phyloP scores from a whole-genome alignment of 2,888 invertebrate genomes.

The Malthinus flaveolus region DNA sequence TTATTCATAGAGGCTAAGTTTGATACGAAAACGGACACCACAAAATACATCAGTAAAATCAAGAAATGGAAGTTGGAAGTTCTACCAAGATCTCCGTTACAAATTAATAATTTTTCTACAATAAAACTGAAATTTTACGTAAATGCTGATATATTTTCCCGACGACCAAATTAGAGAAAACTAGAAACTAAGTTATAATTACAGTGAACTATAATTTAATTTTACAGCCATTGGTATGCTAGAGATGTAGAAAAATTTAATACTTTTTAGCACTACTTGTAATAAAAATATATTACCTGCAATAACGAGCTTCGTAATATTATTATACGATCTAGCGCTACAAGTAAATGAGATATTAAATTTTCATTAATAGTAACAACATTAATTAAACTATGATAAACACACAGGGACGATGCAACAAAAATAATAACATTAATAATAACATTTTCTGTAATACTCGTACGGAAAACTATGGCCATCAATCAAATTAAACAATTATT shows the following conservation, averaged over 20 bases:
- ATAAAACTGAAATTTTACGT: no score
- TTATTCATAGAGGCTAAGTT: no score
- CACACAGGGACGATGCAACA: conserved; percentile 15
- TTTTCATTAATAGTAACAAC: conserved; percentile 26
- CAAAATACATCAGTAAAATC: no score
- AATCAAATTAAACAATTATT: conserved; percentile 7
- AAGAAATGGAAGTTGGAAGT: no score
- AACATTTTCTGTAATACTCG: conserved; percentile 16
- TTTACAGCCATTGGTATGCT: neutral
- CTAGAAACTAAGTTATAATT: neutral
- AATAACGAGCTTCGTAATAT: conserved; percentile 15
- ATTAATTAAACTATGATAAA: conserved; percentile 27
- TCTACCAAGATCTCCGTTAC: no score
- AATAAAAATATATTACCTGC: conserved; percentile 23
- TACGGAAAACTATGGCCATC: conserved; percentile 14
- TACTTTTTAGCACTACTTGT: neutral
- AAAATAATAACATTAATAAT: conserved; percentile 17
- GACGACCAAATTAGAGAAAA: neutral
- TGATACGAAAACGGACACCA: no score
- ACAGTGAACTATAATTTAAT: neutral
- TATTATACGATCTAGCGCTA: conserved; percentile 16
- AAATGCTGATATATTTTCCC: conserved; percentile 4
- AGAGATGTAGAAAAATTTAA: neutral
- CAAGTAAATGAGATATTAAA: conserved; percentile 19
- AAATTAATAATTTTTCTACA: no score